Evolutionary conservation across 2,888 invertebrate genomes (phyloP).

Genomic region (Resseliella maxima): DNA sequence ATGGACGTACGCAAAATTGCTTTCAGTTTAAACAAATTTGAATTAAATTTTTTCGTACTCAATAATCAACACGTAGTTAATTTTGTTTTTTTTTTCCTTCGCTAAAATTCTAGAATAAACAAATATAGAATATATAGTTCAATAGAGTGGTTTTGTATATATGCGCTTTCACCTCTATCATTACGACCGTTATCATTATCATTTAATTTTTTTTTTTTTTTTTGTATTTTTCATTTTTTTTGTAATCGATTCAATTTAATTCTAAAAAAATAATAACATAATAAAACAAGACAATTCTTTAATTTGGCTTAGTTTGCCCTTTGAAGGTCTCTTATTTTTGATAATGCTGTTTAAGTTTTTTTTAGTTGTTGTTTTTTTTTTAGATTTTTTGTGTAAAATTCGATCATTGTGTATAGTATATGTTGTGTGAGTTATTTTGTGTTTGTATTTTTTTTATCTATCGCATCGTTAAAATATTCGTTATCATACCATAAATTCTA

Average conservation of each 20-base stretch:
- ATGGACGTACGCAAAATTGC: constrained; percentile 9
- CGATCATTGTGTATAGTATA: constrained; percentile 52
- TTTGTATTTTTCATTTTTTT: constrained; percentile 9
- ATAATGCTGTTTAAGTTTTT: constrained; percentile 51
- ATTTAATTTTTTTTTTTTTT: background rate
- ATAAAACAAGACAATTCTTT: constrained; percentile 54
- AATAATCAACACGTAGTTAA: constrained; percentile 25
- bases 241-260: constrained; percentile 47
- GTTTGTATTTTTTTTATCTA: background rate
- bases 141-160: constrained; percentile 43
- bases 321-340: constrained; percentile 55
- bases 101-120: constrained; percentile 18
- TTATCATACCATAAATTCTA: background rate
- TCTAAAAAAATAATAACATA: constrained; percentile 55
- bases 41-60: constrained; percentile 42
- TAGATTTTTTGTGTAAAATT: constrained; percentile 47
- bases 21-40: constrained; percentile 28
- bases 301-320: constrained; percentile 54
- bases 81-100: background rate
- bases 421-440: constrained; percentile 36
- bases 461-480: constrained; percentile 51
- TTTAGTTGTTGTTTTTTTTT: background rate
- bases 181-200: constrained; percentile 33
- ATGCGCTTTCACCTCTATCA: constrained; percentile 7
- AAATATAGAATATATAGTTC: constrained; percentile 52